These are phyloP conservation scores for Equus przewalskii DNA, from an alignment of 2,113 vertebrate genomes.

Conservation along the genomic window DNA sequence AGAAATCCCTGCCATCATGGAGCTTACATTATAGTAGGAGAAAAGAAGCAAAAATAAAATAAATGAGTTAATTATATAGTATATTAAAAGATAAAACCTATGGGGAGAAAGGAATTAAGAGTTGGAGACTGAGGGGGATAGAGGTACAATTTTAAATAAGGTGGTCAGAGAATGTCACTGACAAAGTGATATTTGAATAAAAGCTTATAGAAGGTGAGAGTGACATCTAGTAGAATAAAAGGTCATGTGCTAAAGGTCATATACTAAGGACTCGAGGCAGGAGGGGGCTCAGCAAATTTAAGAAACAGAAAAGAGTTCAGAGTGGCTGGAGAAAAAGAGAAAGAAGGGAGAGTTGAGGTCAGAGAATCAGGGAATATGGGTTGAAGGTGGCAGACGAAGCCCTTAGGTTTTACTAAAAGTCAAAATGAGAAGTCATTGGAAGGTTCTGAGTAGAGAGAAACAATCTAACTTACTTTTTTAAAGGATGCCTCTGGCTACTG, in stretches of 20 bases:
- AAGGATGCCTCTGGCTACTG: not conserved
- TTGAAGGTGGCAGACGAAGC: not conserved
- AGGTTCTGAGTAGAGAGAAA: not conserved
- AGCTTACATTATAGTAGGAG: not conserved
- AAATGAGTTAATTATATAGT: not conserved
- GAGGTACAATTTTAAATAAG: not conserved
- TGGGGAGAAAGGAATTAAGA: not conserved
- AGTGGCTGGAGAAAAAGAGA: not conserved
- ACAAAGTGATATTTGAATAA: not conserved
- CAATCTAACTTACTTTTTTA: not conserved
- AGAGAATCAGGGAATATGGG: not conserved
- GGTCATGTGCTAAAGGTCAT: not conserved
- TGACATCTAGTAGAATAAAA: not conserved
- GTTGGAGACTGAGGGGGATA: accelerated
- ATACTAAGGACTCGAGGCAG: not conserved
- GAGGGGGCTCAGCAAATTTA: not conserved
- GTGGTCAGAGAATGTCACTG: not conserved
- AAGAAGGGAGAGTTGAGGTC: not conserved
- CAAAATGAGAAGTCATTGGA: not conserved
- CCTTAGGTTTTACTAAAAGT: not conserved
- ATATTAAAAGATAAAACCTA: not conserved
- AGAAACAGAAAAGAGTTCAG: not conserved
- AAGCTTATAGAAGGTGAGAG: not conserved
- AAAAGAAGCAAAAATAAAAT: not conserved
- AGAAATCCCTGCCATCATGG: not conserved